Base-by-base conservation (phyloP, 1,140 invertebrate species). In the Copidosoma floridanum region DNA sequence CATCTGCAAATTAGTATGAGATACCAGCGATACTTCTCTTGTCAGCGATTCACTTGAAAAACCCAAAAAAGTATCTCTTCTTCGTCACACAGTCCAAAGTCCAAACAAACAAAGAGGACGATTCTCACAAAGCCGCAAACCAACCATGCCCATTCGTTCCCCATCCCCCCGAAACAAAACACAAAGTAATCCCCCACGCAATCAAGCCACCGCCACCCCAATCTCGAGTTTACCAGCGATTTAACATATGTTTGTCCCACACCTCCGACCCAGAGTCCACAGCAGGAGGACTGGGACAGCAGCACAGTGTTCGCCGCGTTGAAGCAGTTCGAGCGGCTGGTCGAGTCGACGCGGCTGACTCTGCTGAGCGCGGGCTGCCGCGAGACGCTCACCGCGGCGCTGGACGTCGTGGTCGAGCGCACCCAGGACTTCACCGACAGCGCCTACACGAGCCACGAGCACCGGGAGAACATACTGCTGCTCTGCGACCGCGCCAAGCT, bases 351-450 rank as follows among this genome's bases (percentile, higher is more conserved):
- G n/a, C 82, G 89, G 65, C 85, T 91, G 77, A 83, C 82, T 3
- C 68, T 77, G 62, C 78, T 73, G 82, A 88, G 74, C 69, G 83
- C 75, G 60, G 83, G 66, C 14, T 84, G 85, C 67, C 82, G 89
- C 59, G 88, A 92, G 65, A 89, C 92, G 23, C 82, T 99, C 18
- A 86, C 88, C 1, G 75, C 85, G 63, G 91, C 93, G 26, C 84
- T 98, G 67, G 94, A 98, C 57, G 88, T 90, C 32, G 88, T 98
- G 18, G 88, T 96, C 27, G 97, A 99, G 80, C 88, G 94, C 68
- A 97, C 94, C 52, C 95, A 98, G 81, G 97, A 99, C 79, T 99
- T 99, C 81, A 99, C 97, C 11, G 97, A 99, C 80, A 99, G 96
- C 56, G 94, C 97, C 53, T 99, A 99, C 80, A 99, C 97, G 32